These are phyloP conservation scores for Incurvaria masculella DNA, from an alignment of 2,888 invertebrate species.

Conservation along the genomic window DNA sequence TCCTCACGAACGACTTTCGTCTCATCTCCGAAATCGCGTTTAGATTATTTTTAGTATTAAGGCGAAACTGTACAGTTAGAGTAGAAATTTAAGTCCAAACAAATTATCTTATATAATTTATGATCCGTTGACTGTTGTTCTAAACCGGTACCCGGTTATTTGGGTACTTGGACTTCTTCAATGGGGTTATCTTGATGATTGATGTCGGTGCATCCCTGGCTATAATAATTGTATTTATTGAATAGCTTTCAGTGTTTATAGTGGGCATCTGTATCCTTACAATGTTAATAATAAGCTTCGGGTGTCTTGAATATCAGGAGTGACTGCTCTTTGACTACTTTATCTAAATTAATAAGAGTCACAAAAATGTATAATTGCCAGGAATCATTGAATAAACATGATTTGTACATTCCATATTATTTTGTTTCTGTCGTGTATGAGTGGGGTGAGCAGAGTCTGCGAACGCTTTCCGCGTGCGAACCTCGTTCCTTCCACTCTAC, in stretches of 20 bases:
- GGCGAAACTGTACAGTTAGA: conserved; percentile 61
- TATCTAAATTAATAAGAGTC: conserved; percentile 36
- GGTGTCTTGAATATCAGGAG: conserved; percentile 28
- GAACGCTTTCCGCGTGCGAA: not conserved
- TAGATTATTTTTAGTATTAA: conserved; percentile 58
- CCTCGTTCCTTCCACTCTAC: not conserved
- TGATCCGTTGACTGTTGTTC: conserved; percentile 41
- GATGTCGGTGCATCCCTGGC: not conserved
- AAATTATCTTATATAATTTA: conserved; percentile 49
- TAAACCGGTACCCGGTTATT: conserved; percentile 43
- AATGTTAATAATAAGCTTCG: conserved; percentile 10
- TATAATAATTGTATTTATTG: not conserved
- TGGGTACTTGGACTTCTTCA: conserved; percentile 8
- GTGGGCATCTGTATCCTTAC: conserved; percentile 37
- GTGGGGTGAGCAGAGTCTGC: not conserved
- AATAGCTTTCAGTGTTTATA: conserved; percentile 44
- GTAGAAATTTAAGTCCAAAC: conserved; percentile 57
- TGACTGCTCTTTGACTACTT: conserved; percentile 17
- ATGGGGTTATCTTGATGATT: not conserved
- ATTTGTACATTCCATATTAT: conserved; percentile 81
- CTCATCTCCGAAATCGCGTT: conserved; percentile 48
- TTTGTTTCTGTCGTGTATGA: conserved; percentile 52
- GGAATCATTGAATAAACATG: conserved; percentile 67
- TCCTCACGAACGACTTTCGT: conserved; percentile 31
- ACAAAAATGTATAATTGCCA: conserved; percentile 52